phyloP scores from a whole-genome alignment of 2,797 vertebrate genomes.

The Catharus ustulatus region DNA sequence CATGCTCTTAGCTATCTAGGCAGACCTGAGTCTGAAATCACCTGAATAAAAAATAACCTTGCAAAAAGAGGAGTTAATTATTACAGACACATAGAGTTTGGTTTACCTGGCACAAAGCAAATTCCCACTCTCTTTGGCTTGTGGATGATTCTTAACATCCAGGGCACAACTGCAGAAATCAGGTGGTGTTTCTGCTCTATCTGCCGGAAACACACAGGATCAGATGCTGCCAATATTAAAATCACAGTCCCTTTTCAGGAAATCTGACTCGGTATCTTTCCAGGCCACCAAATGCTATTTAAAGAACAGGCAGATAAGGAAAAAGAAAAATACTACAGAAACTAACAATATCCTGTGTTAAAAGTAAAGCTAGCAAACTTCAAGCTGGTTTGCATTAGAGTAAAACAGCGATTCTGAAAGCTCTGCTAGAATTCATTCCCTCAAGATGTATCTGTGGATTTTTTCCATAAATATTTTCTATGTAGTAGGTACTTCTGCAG shows the following conservation, averaged over 20 bases:
- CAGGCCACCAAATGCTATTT: slow-evolving; percentile 42
- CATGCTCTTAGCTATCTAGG: fast-evolving
- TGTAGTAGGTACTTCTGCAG: background rate
- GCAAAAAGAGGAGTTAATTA: background rate
- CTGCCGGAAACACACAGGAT: slow-evolving; percentile 58
- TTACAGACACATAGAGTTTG: background rate
- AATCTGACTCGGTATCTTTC: slow-evolving; percentile 43
- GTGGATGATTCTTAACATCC: background rate
- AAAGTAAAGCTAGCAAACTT: background rate
- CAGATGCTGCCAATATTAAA: slow-evolving; percentile 30
- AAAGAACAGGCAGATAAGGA: slow-evolving; percentile 21
- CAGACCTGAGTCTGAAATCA: background rate
- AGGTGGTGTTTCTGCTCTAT: slow-evolving; percentile 44
- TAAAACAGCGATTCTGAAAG: background rate
- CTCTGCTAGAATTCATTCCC: background rate
- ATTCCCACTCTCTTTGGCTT: background rate
- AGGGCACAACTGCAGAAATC: background rate
- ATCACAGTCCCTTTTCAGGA: slow-evolving; percentile 44
- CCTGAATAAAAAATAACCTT: background rate
- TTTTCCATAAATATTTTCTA: background rate
- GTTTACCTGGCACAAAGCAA: background rate
- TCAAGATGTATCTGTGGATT: background rate
- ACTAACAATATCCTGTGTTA: background rate
- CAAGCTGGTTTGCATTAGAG: background rate
- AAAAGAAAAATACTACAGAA: background rate